Base-by-base conservation (phyloP, 2,113 vertebrate genomes). In the Barbus barbus region DNA sequence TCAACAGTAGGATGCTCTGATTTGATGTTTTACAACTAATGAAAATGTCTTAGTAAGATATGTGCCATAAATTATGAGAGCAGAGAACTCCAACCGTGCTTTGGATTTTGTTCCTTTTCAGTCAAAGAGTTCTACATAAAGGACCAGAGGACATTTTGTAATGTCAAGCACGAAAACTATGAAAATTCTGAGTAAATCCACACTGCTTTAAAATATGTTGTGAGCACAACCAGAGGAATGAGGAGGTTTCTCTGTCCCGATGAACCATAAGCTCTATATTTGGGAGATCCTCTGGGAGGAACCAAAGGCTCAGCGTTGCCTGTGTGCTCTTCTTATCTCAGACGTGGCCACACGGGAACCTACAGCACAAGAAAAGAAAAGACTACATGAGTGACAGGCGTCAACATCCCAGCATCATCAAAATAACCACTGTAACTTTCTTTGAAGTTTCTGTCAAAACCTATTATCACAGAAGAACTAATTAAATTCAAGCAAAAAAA, bases 1-100 rank as follows among this genome's bases (percentile, higher is more conserved):
- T 99, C 98, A 98, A 98, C 90, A 95, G 87, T 93, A 95, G 94
- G 96, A 95, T 95, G 94, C 94, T 93, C 94, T 95, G 91, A 91
- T 93, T 91, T 92, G 89, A 90, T 91, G 92, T 89, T 91, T 91
- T 89, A 92, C 84, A 83, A 91, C 88, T 93, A 93, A 87, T 89
- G 87, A 87, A 90, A 91, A 91, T 87, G 86, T 87, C 89, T 90
- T 88, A 36, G 33, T 36, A 86, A 84, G 81, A 87, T 90, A 84
- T 84, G 87, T 56, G 90, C 86, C 87, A 87, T 83, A 83, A 91
- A 90, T 71, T 9, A 92, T 89, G 69, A 82, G 26, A 71, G 76
- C 80, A 28, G 82, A 69, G 71, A 83, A 85, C 82, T 83, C 84
- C 24, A 65, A 71, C 18, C 24, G 78, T n/a, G 78, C 58, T 65